Evolutionary conservation across 1,140 invertebrate species (phyloP).

Genomic region (Leguminivora glycinivorella): DNA sequence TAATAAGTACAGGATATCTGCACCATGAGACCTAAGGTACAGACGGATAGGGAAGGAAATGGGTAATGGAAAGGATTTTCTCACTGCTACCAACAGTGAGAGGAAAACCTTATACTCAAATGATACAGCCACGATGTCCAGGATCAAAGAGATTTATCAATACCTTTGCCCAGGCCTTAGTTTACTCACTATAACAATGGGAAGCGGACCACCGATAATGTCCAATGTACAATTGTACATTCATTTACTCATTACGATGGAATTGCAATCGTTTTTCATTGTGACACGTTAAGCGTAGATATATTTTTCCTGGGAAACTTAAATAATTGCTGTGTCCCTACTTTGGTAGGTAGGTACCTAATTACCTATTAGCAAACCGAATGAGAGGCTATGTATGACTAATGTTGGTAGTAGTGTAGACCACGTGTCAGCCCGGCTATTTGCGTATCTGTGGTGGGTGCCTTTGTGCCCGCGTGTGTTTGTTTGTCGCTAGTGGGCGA

Average conservation of each 20-base stretch:
- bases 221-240: neutral
- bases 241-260: neutral
- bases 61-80: too few relatives aligned
- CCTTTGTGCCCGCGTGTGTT: neutral
- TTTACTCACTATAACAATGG: neutral
- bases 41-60: too few relatives aligned
- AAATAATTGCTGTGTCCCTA: neutral
- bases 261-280: neutral
- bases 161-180: neutral
- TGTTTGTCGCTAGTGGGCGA: constrained; percentile 8
- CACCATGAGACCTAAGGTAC: too few relatives aligned
- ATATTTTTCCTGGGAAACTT: neutral
- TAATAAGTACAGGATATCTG: too few relatives aligned
- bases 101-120: too few relatives aligned
- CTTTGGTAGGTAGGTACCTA: neutral
- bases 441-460: constrained; percentile 6
- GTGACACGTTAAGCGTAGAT: neutral
- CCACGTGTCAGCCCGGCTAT: neutral
- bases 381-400: neutral
- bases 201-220: neutral
- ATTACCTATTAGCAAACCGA: neutral
- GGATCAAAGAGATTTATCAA: too few relatives aligned
- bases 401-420: neutral
- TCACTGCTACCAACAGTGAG: too few relatives aligned
- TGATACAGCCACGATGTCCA: too few relatives aligned